Conservation (phyloP, 2,797 vertebrate genomes). For the Xerus rutilus region DNA sequence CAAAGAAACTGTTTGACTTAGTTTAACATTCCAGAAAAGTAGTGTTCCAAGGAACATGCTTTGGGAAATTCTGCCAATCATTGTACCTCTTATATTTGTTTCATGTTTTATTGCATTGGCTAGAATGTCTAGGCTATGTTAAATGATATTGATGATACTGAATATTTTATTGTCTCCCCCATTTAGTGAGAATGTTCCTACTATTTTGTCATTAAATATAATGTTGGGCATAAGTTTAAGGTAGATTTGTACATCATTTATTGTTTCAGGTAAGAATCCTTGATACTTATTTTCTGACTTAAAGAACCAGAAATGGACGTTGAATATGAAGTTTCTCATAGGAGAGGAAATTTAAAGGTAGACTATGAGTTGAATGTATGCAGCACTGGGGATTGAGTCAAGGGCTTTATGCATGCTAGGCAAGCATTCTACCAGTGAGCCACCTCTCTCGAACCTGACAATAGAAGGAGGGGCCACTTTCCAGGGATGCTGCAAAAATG, state of each 20-base stretch:
- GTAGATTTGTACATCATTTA: background rate
- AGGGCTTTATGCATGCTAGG: background rate
- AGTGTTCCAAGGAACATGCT: background rate
- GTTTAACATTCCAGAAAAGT: slow-evolving; percentile 25
- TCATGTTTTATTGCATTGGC: slow-evolving; percentile 55
- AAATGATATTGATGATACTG: slow-evolving; percentile 15
- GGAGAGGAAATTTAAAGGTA: background rate
- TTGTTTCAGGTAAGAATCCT: slow-evolving; percentile 28
- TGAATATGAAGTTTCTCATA: slow-evolving; percentile 10
- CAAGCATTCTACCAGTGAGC: background rate
- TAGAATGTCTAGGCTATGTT: background rate
- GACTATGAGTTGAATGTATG: background rate
- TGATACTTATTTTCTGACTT: background rate
- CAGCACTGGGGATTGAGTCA: background rate
- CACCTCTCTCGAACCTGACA: too few species aligned
- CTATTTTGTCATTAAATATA: background rate
- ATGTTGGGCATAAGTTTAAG: background rate
- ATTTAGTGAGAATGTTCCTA: slow-evolving; percentile 66
- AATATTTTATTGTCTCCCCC: background rate
- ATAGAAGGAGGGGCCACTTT: background rate
- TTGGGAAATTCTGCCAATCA: slow-evolving; percentile 48
- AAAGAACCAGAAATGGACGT: background rate
- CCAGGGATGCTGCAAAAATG: background rate
- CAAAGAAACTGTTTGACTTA: background rate
- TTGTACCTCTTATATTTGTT: slow-evolving; percentile 27